These are phyloP conservation scores for Coendou prehensilis DNA, from an alignment of 2,797 vertebrate genomes.

Conservation along the genomic window DNA sequence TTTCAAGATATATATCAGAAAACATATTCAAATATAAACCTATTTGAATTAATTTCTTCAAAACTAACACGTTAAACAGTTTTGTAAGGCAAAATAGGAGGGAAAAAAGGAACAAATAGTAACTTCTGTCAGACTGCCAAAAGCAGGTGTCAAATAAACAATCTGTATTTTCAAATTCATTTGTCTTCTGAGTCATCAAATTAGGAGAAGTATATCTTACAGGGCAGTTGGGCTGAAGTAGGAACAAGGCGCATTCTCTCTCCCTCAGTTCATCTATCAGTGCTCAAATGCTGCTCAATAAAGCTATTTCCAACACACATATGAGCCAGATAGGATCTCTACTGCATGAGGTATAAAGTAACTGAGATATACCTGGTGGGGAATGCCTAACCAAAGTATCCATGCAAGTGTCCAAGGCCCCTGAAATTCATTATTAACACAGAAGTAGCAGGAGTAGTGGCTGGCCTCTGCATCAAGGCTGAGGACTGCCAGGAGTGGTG, in stretches of 20 bases:
- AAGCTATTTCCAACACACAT: background rate
- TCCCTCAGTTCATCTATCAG: background rate
- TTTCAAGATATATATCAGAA: constrained; percentile 63
- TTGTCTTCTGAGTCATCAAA: constrained; percentile 55
- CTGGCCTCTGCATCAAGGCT: background rate
- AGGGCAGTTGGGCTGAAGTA: background rate
- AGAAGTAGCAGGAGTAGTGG: background rate
- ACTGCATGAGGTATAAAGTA: background rate
- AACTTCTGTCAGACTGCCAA: background rate
- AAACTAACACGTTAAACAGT: background rate
- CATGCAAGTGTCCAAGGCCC: background rate
- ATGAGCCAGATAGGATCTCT: background rate
- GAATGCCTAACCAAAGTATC: background rate
- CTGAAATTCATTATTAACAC: constrained; percentile 25
- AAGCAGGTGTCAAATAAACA: background rate
- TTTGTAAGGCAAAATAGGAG: constrained; percentile 25
- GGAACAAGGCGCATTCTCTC: background rate
- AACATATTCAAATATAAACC: constrained; percentile 42
- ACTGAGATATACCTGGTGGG: background rate
- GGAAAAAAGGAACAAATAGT: background rate
- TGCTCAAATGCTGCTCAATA: background rate
- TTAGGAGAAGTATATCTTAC: background rate
- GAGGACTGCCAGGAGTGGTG: background rate
- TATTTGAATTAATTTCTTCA: constrained; percentile 62
- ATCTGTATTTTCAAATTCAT: constrained; percentile 29